Conservation (phyloP, 2,888 invertebrate genomes). For the Keiferia lycopersicella region DNA sequence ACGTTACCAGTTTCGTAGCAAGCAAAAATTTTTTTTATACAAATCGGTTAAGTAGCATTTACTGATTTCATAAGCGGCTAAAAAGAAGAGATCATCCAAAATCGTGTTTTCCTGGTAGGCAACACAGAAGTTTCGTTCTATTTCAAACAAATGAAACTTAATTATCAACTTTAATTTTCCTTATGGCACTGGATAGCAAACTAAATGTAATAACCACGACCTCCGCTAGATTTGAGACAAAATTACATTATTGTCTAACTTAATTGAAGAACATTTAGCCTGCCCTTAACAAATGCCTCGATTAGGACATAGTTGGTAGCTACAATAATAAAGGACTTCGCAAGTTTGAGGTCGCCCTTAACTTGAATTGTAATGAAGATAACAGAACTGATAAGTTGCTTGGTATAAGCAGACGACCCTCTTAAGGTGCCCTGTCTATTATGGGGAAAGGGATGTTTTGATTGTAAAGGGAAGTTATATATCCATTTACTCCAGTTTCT, state of each 20-base stretch:
- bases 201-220: background rate
- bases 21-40: no score
- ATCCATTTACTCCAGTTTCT: no score
- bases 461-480: background rate
- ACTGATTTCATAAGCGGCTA: no score
- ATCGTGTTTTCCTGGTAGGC: no score
- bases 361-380: slow-evolving; percentile 23
- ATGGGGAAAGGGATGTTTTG: background rate
- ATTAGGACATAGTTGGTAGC: slow-evolving; percentile 34
- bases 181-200: background rate
- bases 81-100: no score
- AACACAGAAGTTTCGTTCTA: no score
- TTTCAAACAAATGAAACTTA: background rate
- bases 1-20: no score
- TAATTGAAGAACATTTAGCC: slow-evolving; percentile 7
- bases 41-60: no score
- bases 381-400: slow-evolving; percentile 23
- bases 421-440: slow-evolving; percentile 2
- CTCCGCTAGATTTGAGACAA: slow-evolving; percentile 3
- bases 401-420: slow-evolving; percentile 20
- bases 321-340: slow-evolving; percentile 35
- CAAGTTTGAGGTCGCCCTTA: slow-evolving; percentile 27
- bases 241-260: slow-evolving; percentile 8
- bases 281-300: slow-evolving; percentile 24
- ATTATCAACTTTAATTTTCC: background rate